These are phyloP conservation scores for Eidolon dupreanum DNA, from an alignment of 2,797 vertebrate species.

Conservation along the genomic window DNA sequence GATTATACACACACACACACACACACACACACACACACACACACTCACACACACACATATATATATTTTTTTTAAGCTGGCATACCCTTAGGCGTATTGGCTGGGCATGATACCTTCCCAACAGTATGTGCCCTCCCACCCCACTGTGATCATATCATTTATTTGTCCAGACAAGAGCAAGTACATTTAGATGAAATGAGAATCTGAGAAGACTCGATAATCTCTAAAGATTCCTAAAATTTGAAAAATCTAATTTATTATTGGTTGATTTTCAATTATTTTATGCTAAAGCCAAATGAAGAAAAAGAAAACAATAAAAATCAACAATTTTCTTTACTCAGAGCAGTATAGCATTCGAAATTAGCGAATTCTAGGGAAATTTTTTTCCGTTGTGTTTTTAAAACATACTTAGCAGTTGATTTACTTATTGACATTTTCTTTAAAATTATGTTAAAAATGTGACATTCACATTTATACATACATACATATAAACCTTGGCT, in stretches of 20 bases:
- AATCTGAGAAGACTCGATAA: background rate
- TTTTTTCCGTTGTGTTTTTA: background rate
- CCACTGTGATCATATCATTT: background rate
- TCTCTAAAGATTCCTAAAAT: background rate
- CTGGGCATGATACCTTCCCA: too few species aligned
- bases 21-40: too few species aligned
- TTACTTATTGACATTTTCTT: slow-evolving; percentile 26
- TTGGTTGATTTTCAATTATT: background rate
- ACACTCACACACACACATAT: too few species aligned
- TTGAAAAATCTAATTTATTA: background rate
- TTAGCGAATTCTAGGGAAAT: background rate
- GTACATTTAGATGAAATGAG: background rate
- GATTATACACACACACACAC: too few species aligned
- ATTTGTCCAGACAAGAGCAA: background rate
- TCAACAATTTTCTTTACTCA: background rate
- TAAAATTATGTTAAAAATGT: background rate
- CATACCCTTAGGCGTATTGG: background rate
- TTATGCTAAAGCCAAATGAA: background rate
- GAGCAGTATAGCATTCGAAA: background rate
- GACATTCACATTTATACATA: background rate
- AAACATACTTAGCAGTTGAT: background rate
- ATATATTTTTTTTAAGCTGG: background rate
- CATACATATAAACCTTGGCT: background rate
- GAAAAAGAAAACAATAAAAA: background rate
- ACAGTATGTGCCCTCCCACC: accelerated